These are phyloP conservation scores for Streptopelia turtur DNA, from an alignment of 2,797 vertebrate genomes.

Conservation along the genomic window DNA sequence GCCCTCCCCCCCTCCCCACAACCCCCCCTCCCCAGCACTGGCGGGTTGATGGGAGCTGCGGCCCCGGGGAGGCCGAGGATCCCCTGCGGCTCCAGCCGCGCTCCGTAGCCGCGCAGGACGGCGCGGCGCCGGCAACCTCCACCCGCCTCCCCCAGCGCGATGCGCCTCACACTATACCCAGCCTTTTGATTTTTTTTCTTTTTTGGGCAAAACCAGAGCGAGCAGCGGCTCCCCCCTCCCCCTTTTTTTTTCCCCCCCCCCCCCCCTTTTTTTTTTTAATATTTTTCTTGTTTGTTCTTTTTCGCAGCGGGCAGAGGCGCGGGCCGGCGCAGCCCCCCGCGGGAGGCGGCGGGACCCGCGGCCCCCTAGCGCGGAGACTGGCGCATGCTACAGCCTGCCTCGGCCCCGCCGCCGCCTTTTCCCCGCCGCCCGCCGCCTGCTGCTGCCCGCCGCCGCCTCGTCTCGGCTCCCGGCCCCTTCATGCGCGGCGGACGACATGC, in stretches of 20 bases:
- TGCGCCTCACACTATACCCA: neutral
- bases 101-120: neutral
- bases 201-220: neutral
- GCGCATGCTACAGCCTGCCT: conserved; percentile 87
- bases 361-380: conserved; percentile 81
- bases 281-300: neutral
- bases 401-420: conserved; percentile 38
- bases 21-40: neutral
- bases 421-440: conserved; percentile 67
- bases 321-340: neutral
- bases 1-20: too few relatives aligned
- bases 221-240: neutral
- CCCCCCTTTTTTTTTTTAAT: too few relatives aligned
- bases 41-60: conserved; percentile 4
- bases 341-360: neutral
- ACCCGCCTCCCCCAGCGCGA: neutral
- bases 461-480: conserved; percentile 94
- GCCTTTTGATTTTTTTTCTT: neutral
- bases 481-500: conserved; percentile 98
- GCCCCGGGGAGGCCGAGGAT: neutral
- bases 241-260: too few relatives aligned
- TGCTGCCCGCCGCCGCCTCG: conserved; percentile 84
- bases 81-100: neutral
- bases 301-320: neutral
- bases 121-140: neutral